A percentile compares a stretch with the other conserved stretches of the same genome.
Conservation (phyloP, 1,140 invertebrate species). For the Oryzaephilus surinamensis region DNA sequence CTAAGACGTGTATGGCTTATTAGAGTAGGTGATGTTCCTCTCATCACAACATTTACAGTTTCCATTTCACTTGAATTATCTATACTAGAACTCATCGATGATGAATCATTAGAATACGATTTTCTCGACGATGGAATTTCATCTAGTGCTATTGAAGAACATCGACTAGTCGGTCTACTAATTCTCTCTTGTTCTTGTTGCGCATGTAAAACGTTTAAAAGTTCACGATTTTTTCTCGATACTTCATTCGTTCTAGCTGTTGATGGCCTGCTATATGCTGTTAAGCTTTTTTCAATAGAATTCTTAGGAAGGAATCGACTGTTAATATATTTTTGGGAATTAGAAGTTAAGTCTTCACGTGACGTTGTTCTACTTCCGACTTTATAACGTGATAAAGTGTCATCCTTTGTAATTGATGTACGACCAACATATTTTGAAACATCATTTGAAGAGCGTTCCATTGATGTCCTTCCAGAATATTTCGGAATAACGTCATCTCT, state of each 20-base stretch:
- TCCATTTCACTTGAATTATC: conserved; percentile 32
- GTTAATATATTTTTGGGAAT: conserved; percentile 32
- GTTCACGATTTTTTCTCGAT: conserved; percentile 31
- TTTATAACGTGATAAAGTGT: conserved; percentile 20
- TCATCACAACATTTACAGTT: conserved; percentile 52
- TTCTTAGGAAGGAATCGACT: conserved; percentile 35
- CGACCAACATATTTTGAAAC: too few species aligned
- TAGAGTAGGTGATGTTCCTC: conserved; percentile 66
- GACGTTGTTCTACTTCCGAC: conserved; percentile 17
- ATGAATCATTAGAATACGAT: conserved; percentile 5
- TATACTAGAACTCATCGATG: conserved; percentile 10
- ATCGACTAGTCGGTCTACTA: conserved; percentile 25
- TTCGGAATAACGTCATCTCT: conserved; percentile 17
- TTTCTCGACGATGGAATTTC: conserved; percentile 8
- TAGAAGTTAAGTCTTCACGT: conserved; percentile 24
- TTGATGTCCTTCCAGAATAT: conserved; percentile 21
- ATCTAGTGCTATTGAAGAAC: conserved; percentile 23
- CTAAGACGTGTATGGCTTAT: conserved; percentile 51
- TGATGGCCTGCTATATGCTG: conserved; percentile 27
- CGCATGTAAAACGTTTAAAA: conserved; percentile 26
- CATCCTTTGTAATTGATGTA: conserved; percentile 18
- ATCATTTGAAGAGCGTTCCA: too few species aligned
- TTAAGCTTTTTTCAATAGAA: conserved; percentile 33
- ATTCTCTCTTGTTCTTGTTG: conserved; percentile 24
- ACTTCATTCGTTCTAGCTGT: conserved; percentile 27